phyloP scores from a whole-genome alignment of 2,888 invertebrate genomes.

The Dascillus cervinus region DNA sequence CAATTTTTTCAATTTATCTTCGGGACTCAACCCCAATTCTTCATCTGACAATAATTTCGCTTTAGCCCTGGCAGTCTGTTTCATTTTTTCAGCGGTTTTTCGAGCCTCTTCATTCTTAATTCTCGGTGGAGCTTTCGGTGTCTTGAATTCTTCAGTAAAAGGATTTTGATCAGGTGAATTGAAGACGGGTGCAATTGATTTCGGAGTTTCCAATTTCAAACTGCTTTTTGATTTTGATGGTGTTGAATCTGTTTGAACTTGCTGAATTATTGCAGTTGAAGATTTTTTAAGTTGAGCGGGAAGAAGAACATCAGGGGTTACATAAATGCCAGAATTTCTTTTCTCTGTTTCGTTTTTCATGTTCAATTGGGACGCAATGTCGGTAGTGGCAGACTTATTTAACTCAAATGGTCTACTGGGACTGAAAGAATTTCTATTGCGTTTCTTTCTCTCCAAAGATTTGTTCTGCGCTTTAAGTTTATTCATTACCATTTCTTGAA shows the following conservation, averaged over 20 bases:
- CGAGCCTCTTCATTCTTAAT: constrained; percentile 43
- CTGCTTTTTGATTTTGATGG: constrained; percentile 9
- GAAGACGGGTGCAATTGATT: constrained; percentile 37
- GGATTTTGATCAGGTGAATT: constrained; percentile 42
- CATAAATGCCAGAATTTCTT: constrained; percentile 22
- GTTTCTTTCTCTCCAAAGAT: constrained; percentile 50
- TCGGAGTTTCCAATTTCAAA: constrained; percentile 16
- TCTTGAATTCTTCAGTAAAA: constrained; percentile 38
- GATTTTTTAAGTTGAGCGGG: constrained; percentile 9
- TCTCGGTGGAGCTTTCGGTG: constrained; percentile 48
- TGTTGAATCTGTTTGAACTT: constrained; percentile 27
- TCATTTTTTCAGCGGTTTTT: constrained; percentile 50
- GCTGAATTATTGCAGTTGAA: constrained; percentile 12
- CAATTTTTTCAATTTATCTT: constrained; percentile 53
- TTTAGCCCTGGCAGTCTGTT: constrained; percentile 52
- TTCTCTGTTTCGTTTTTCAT: constrained; percentile 1
- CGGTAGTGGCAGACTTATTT: constrained; percentile 34
- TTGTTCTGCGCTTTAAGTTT: constrained; percentile 64
- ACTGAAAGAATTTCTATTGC: constrained; percentile 45
- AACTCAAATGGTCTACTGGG: constrained; percentile 31
- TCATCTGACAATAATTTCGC: constrained; percentile 63
- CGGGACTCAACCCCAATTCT: constrained; percentile 64
- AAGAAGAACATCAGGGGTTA: constrained; percentile 34
- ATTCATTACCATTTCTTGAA: constrained; percentile 76
- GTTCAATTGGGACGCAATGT: constrained; percentile 17